Evolutionary conservation across 2,113 vertebrate species (phyloP).

Genomic region (Syrrhaptes paradoxus): DNA sequence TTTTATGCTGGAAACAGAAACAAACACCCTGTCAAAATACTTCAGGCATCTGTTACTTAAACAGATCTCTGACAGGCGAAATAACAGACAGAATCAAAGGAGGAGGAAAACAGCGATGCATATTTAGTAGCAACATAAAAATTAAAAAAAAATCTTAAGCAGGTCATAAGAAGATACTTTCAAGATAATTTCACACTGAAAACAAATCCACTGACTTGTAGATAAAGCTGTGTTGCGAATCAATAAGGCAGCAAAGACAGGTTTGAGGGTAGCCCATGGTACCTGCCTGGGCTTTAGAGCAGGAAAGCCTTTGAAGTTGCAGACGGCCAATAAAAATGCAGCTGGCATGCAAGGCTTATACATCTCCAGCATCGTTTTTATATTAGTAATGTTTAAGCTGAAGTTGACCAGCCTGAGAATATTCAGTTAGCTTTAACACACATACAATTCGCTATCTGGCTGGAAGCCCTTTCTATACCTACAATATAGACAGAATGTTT

Average conservation of each 20-base stretch:
- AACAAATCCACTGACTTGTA: conserved; percentile 36
- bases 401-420: not conserved
- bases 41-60: conserved; percentile 38
- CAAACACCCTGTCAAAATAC: conserved; percentile 56
- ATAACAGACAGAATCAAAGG: conserved; percentile 3
- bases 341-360: conserved; percentile 69
- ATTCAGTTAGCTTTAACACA: not conserved
- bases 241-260: conserved; percentile 68
- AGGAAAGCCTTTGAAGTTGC: conserved; percentile 79
- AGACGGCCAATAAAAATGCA: conserved; percentile 80
- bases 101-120: not conserved
- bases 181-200: not conserved
- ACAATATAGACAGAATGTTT: not conserved
- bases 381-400: conserved; percentile 24
- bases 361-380: not conserved
- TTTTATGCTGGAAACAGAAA: conserved; percentile 59
- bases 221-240: conserved; percentile 71
- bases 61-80: conserved; percentile 21
- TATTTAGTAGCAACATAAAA: not conserved
- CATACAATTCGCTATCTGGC: not conserved
- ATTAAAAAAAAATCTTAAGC: not conserved
- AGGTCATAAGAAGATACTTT: not conserved
- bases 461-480: not conserved
- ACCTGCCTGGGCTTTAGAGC: conserved; percentile 71
- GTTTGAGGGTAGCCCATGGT: conserved; percentile 24